These are phyloP conservation scores for Vesta saturnalis DNA, from an alignment of 2,888 invertebrate species.

Conservation along the genomic window DNA sequence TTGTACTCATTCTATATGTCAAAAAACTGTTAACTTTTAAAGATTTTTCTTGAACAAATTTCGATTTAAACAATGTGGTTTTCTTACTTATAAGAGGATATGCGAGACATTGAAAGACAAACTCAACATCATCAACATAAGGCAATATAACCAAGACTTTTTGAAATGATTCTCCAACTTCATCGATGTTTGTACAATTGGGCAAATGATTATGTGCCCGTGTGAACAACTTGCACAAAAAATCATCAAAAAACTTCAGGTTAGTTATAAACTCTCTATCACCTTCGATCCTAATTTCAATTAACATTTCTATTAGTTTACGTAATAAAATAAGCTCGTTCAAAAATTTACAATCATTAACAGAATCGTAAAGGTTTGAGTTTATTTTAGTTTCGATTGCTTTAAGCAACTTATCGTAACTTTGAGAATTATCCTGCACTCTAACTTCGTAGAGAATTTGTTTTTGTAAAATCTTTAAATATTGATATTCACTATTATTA, in stretches of 20 bases:
- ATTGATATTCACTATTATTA: not conserved
- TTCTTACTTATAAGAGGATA: constrained; percentile 46
- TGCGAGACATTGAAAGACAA: constrained; percentile 50
- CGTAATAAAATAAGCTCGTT: not conserved
- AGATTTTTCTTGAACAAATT: too few species aligned
- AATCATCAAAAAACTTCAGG: too few species aligned
- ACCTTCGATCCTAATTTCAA: not conserved
- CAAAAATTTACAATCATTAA: not conserved
- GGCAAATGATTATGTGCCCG: not conserved
- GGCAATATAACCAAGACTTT: not conserved
- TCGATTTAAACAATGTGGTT: constrained; percentile 37
- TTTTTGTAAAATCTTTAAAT: constrained; percentile 9
- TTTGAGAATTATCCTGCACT: not conserved
- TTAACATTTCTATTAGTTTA: not conserved
- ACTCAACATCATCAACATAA: constrained; percentile 28
- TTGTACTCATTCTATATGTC: not conserved
- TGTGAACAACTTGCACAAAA: not conserved
- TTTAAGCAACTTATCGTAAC: too few species aligned
- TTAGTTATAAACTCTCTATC: not conserved
- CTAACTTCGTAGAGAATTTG: constrained; percentile 16
- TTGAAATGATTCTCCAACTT: not conserved
- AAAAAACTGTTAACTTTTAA: not conserved
- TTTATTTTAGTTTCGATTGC: not conserved
- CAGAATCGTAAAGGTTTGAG: not conserved
- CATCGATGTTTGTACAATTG: not conserved